Evolutionary conservation across 2,888 invertebrate genomes (phyloP), one percentile per base, ranked within the genome.

Genomic region (Epiblema foenella): DNA sequence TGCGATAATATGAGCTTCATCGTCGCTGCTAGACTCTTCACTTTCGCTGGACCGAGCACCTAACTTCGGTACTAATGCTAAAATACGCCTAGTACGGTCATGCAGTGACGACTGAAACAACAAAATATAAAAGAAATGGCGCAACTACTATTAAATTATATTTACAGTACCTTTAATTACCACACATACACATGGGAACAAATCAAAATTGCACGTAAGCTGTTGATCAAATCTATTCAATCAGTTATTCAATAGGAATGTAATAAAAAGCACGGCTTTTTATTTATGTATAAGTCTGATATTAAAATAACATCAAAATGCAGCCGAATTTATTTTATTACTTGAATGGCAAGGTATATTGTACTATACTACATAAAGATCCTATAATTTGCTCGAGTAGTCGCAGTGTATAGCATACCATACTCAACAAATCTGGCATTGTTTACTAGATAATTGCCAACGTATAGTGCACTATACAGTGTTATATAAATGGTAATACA

Each of bases 1-100:
- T 17, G 37, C 29, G 49, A 11, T 29, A 29, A 39, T 17, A 17
- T 17, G 58, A 54, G 54, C 39, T 17, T 59, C 39, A 59, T 59
- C 59, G 20, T 59, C 59, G 37, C 63, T 51, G 29, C 63, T 64
- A 37, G 59, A 59, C 1, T 59, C 42, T 42, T 42, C 59, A 59
- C 59, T 59, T 42, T 33, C 59, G 39, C 39, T 18, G 2, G 59
- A 42, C 20, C 37, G 18, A 37, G 59, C 59, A 20, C 12, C 57
- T 7, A 57, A n/a, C 15, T n/a, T n/a, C 20, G 33, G 57, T 9
- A 57, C 17, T n/a, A 33, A 57, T n/a, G n/a, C 24, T 33, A 57
- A 24, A 15, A 57, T 57, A 24, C 33, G 57, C 57, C 57, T 57
- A 57, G 57, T 33, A 29, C 57, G 57, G 33, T n/a, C 24, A 33